Conservation (phyloP, 2,797 vertebrate genomes). For the Poeciliopsis paucimaculata region DNA sequence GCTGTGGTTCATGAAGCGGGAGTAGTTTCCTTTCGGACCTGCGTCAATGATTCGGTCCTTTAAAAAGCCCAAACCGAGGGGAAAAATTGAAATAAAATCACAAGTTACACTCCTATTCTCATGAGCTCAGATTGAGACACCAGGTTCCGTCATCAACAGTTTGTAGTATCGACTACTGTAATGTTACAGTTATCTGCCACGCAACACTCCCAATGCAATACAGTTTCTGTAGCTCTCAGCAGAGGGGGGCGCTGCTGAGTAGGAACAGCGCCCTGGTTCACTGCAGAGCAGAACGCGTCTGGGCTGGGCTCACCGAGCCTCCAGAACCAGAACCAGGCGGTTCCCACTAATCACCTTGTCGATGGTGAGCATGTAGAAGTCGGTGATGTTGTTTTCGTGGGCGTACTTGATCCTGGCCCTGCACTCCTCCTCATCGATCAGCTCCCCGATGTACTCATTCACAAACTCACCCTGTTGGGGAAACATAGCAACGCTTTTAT, state of each 20-base stretch:
- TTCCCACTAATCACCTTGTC: conserved; percentile 87
- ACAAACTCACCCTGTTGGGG: conserved; percentile 92
- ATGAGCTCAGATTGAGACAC: not conserved
- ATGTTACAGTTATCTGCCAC: conserved; percentile 56
- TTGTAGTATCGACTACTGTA: conserved; percentile 82
- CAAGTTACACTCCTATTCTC: not conserved
- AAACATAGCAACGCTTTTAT: not conserved
- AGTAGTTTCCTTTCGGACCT: conserved; percentile 97
- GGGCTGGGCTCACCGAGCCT: not conserved
- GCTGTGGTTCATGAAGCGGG: conserved; percentile 99
- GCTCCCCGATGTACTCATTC: conserved; percentile 96
- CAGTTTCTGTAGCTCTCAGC: conserved; percentile 79
- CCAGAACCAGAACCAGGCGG: not conserved
- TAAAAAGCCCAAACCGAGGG: not conserved
- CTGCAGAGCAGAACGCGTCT: conserved; percentile 61
- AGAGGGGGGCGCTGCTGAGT: conserved; percentile 39
- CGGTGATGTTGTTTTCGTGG: conserved; percentile 94
- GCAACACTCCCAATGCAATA: conserved; percentile 87
- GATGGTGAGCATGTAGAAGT: conserved; percentile 99
- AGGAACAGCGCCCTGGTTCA: conserved; percentile 49
- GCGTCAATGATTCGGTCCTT: conserved; percentile 98
- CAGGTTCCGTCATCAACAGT: not conserved
- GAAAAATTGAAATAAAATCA: not conserved
- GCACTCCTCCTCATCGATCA: conserved; percentile 97
- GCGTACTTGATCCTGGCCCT: conserved; percentile 91